Conservation (phyloP, 2,888 invertebrate species). For the Piscicola geometra region DNA sequence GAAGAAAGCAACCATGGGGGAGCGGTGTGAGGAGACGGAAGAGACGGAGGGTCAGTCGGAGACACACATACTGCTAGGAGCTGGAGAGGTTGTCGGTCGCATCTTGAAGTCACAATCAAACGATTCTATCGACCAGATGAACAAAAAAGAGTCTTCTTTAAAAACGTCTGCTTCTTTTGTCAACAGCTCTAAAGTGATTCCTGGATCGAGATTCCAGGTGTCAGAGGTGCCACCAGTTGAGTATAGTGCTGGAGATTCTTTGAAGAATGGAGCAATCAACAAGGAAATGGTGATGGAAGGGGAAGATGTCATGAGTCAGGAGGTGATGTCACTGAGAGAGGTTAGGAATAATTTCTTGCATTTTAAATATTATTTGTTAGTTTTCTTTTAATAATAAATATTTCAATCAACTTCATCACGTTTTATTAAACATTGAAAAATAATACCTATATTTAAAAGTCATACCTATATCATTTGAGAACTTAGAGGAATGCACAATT, state of each 20-base stretch:
- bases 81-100: background rate
- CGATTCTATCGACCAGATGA: background rate
- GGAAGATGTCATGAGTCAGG: background rate
- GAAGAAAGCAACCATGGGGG: background rate
- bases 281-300: no score
- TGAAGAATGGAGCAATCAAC: no score
- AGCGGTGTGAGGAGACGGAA: background rate
- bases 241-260: no score
- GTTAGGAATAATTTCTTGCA: no score
- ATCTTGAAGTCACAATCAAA: constrained; percentile 1
- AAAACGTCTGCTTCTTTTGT: background rate
- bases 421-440: no score
- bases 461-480: no score
- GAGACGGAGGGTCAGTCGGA: background rate
- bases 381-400: no score
- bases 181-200: background rate
- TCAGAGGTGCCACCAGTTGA: background rate
- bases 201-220: constrained; percentile 6
- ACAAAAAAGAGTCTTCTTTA: background rate
- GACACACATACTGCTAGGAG: background rate
- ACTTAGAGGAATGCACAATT: no score
- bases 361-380: no score
- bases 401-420: no score
- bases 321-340: background rate
- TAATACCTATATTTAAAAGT: no score